Percentiles rank a stretch among this genome's conserved stretches.
phyloP scores from a whole-genome alignment of 2,113 vertebrate species.

The Tautogolabrus adspersus region DNA sequence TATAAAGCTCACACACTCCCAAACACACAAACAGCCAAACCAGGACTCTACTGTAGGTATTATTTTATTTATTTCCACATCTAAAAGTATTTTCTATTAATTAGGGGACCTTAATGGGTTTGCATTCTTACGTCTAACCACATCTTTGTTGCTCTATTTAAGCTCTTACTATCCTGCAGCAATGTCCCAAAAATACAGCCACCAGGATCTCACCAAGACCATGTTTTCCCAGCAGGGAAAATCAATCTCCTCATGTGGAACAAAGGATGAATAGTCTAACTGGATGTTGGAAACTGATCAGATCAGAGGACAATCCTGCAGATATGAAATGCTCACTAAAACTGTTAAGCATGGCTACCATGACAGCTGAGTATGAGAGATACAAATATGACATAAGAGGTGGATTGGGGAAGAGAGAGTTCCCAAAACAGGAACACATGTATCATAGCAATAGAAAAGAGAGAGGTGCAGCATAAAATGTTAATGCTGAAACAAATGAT shows the following conservation, averaged over 20 bases:
- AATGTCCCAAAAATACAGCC: not conserved
- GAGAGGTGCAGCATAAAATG: not conserved
- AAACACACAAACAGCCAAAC: not conserved
- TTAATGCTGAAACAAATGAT: not conserved
- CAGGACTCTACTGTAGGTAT: not conserved
- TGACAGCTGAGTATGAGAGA: not conserved
- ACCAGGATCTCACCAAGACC: not conserved
- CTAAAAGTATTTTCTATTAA: not conserved
- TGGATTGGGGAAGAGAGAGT: not conserved
- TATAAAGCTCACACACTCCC: not conserved
- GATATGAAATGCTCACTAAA: not conserved
- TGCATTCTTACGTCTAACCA: not conserved
- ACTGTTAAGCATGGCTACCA: not conserved
- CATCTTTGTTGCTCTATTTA: not conserved
- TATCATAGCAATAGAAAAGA: not conserved
- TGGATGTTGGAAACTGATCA: not conserved
- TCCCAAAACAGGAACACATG: not conserved
- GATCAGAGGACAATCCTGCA: not conserved
- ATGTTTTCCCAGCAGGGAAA: conserved; percentile 3
- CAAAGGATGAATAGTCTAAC: not conserved
- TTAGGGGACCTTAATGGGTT: not conserved
- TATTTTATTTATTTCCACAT: not conserved
- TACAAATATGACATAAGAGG: not conserved
- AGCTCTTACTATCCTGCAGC: conserved; percentile 12
- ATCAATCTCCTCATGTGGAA: conserved; percentile 14